A percentile compares a stretch with the other conserved stretches of the same genome.
phyloP scores from a whole-genome alignment of 2,888 invertebrate species.

The Drosophila paucipuncta region DNA sequence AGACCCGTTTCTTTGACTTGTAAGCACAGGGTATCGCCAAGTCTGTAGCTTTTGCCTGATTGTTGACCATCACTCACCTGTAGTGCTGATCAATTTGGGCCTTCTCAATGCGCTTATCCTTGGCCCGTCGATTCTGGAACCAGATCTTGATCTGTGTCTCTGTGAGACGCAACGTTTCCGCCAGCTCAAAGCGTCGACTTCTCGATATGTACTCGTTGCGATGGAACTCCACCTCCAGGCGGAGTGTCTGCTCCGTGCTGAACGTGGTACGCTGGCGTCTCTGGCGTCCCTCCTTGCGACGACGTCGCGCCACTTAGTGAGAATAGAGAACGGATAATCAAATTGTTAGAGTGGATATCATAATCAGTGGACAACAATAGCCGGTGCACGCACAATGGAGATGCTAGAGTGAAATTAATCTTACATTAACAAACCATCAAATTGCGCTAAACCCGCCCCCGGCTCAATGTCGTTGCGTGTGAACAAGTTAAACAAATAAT shows the following conservation, averaged over 20 bases:
- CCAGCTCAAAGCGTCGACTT: conserved; percentile 92
- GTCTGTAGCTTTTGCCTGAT: neutral
- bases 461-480: conserved; percentile 58
- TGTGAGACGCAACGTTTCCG: conserved; percentile 89
- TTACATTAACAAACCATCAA: conserved; percentile 69
- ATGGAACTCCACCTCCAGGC: conserved; percentile 96
- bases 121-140: conserved; percentile 98
- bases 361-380: conserved; percentile 19
- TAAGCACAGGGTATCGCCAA: neutral
- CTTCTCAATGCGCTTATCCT: conserved; percentile 98
- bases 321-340: conserved; percentile 24
- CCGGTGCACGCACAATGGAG: conserved; percentile 60
- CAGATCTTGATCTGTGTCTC: conserved; percentile 95
- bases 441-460: conserved; percentile 32
- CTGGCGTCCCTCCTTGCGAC: conserved; percentile 94
- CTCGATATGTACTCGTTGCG: conserved; percentile 96
- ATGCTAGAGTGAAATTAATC: conserved; percentile 81
- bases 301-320: conserved; percentile 91
- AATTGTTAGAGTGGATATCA: conserved; percentile 14
- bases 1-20: no score
- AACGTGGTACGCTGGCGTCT: conserved; percentile 97
- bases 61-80: conserved; percentile 88
- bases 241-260: conserved; percentile 95
- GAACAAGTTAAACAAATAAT: conserved; percentile 80
- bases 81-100: conserved; percentile 98